Evolutionary conservation across 2,113 vertebrate genomes (phyloP).

Genomic region (Ammodytes marinus): DNA sequence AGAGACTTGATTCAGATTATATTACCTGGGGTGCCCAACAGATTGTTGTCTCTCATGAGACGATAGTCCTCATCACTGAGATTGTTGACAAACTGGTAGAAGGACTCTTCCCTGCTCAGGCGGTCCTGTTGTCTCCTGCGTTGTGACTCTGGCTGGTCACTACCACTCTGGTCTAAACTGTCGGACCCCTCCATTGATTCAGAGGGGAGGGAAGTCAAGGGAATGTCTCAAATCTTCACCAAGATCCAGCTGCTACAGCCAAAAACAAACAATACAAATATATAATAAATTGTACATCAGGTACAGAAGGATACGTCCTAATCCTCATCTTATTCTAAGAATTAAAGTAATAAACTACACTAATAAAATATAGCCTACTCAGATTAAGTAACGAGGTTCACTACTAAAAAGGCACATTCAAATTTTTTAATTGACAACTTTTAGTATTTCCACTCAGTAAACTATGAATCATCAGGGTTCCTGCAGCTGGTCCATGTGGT

Average conservation of each 20-base stretch:
- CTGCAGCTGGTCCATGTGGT: too few species aligned
- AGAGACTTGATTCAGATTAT: too few species aligned
- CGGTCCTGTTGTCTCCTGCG: slow-evolving; percentile 95
- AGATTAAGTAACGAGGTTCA: neutral
- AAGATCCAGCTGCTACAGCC: slow-evolving; percentile 58
- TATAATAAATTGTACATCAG: neutral
- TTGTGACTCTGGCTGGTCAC: slow-evolving; percentile 93
- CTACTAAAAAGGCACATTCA: neutral
- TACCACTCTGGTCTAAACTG: slow-evolving; percentile 90
- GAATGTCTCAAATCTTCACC: slow-evolving; percentile 53
- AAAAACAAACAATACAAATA: neutral
- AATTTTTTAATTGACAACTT: neutral
- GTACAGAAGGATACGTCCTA: neutral
- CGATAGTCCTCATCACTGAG: slow-evolving; percentile 98
- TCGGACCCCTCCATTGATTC: slow-evolving; percentile 94
- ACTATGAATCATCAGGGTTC: too few species aligned
- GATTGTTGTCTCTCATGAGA: slow-evolving; percentile 99
- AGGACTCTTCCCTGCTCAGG: slow-evolving; percentile 95
- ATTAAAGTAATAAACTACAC: too few species aligned
- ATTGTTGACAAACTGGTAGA: slow-evolving; percentile 99
- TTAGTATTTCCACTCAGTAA: neutral
- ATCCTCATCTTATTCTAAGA: too few species aligned
- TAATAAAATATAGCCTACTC: too few species aligned
- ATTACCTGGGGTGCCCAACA: slow-evolving; percentile 96
- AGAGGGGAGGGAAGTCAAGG: slow-evolving; percentile 58